Percentiles rank a stretch among this genome's conserved stretches.
phyloP scores from a whole-genome alignment of 1,140 invertebrate species.

The Listronotus oregonensis region DNA sequence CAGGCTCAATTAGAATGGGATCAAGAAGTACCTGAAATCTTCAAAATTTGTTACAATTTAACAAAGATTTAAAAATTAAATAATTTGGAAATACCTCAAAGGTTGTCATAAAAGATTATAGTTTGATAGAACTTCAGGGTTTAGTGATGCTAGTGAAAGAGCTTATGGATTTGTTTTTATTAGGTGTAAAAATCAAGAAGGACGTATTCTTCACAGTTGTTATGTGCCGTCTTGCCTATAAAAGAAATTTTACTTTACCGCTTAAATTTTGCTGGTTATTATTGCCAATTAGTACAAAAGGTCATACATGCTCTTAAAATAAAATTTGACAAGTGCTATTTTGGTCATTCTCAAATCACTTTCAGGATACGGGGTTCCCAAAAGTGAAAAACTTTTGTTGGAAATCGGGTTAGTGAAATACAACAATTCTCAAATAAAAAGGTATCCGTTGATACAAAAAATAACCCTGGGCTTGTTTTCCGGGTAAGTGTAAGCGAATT shows the following conservation, averaged over 20 bases:
- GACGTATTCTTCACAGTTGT: background rate
- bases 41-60: conserved; percentile 31
- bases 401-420: conserved; percentile 35
- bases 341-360: background rate
- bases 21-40: conserved; percentile 44
- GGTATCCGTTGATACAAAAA: conserved; percentile 42
- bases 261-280: conserved; percentile 3
- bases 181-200: background rate
- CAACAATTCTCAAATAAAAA: conserved; percentile 30
- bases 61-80: conserved; percentile 25
- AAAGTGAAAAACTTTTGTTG: too few relatives aligned
- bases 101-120: background rate
- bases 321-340: background rate
- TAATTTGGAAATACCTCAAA: conserved; percentile 31
- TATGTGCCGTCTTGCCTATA: background rate
- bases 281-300: background rate
- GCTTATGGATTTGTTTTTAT: conserved; percentile 52
- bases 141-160: conserved; percentile 49
- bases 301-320: background rate
- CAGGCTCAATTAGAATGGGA: conserved; percentile 56
- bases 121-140: conserved; percentile 47
- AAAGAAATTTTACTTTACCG: background rate
- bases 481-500: too few relatives aligned
- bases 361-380: too few relatives aligned
- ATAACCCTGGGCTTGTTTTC: conserved; percentile 52